Evolutionary conservation across 2,797 vertebrate species (phyloP), one percentile per base, ranked within the genome.

Genomic region (Lagodon rhomboides): DNA sequence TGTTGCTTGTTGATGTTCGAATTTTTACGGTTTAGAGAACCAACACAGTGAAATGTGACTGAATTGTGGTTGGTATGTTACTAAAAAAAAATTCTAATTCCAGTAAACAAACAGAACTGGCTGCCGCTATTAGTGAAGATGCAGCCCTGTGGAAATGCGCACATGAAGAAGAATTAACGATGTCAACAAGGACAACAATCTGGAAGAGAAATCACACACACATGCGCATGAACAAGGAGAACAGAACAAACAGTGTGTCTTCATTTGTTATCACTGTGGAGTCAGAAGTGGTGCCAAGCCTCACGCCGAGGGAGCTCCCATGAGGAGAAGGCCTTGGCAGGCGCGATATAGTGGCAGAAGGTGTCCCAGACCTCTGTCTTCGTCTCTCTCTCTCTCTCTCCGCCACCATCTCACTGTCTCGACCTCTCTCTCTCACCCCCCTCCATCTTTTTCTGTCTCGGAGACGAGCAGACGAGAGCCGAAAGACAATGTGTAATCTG

Each of bases 321-420:
- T 75, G 75, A 87, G 89, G 85, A 87, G 83, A 88, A 68, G 82
- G 85, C 83, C 82, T 93, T 93, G 91, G 91, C 90, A 91, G 68
- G 77, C 61, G 68, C 73, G 71, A 63, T 70, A 64, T 74, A 56
- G 58, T 83, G 78, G 75, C 90, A 92, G 87, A 90, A 90, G 89
- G 91, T 87, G 77, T 90, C 84, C 86, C 87, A 91, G 87, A 90
- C 88, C 87, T 85, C 82, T 65, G 68, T 86, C 81, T 85, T 73
- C 11, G 0, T 77, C 58, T 73, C 68, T 46, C 71, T 50, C 69
- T n/a, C n/a, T n/a, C n/a, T 41, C 51, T 16, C 64, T 38, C 38
- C 38, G 10, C 38, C 38, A 38, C 41, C 18, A 50, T 46, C 61
- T 38, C 73, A 49, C 66, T 30, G 23, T 70, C 59, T 67, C 34